Evolutionary conservation across 2,888 invertebrate species (phyloP), one percentile per base, ranked within the genome.

Genomic region (Coelinius sp.): DNA sequence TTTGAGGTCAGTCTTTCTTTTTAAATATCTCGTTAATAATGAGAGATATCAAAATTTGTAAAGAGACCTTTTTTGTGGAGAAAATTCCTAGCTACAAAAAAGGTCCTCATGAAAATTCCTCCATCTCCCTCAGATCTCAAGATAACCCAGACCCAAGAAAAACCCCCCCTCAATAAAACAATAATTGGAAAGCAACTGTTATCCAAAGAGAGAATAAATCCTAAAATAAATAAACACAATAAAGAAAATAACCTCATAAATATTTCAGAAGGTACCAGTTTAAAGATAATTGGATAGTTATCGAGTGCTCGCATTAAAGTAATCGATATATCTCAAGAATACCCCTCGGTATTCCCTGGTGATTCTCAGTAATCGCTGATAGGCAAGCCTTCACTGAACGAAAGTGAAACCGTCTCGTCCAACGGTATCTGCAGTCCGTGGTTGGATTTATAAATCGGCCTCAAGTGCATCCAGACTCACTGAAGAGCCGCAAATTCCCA

Each of bases 351-450:
- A 53, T 53, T 44, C 46, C 63, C 20, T 53, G 56, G 41, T 44
- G 31, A 63, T 68, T 27, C 41, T 35, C 64, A 70, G 64, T 56
- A 67, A 70, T 63, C 49, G 64, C 53, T 63, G 38, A 31, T 38
- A 46, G 53, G 10, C 35, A 35, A 59, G 35, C 31, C 17, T 31
- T 20, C 46, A 1, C 17, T 17, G 17, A 14, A 20, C 74, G 76
- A 82, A 81, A 82, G 82, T 82, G 82, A 80, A 82, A 81, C 79
- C 79, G 78, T 77, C 75, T 56, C 78, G 65, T 56, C 52, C 74
- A 77, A 77, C 80, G 78, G 79, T 78, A 79, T 31, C 56, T 52
- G 12, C 24, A 25, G 25, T 27, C 31, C 56, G 59, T 67, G 66
- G 44, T 67, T 59, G 59, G 52, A 27, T 71, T 67, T 71, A 71